These are phyloP conservation scores for Protobothrops flavoviridis DNA, from an alignment of 2,113 vertebrate genomes.

Conservation along the genomic window DNA sequence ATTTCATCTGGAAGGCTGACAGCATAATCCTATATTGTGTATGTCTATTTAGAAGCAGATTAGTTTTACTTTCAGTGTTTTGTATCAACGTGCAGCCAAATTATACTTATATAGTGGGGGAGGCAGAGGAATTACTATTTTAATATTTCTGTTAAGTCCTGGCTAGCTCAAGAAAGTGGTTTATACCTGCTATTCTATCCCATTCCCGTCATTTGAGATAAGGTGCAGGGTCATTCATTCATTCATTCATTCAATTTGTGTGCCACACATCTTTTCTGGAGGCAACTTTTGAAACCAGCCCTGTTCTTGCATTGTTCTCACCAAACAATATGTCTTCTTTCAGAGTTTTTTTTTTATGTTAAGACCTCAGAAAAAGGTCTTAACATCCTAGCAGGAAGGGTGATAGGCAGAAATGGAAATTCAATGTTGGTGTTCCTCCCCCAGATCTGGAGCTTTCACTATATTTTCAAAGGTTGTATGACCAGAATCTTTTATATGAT, in stretches of 20 bases:
- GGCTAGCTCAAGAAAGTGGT: not conserved
- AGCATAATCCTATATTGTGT: not conserved
- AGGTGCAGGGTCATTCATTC: not conserved
- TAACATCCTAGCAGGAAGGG: not conserved
- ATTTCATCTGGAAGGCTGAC: slow-evolving; percentile 7
- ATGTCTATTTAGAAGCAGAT: not conserved
- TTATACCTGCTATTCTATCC: not conserved
- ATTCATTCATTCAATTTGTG: not conserved
- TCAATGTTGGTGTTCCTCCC: not conserved
- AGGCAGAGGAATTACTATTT: not conserved
- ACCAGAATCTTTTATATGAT: not conserved
- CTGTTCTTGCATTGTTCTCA: not conserved
- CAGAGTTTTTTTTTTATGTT: not conserved
- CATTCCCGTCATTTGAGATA: not conserved
- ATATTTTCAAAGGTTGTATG: not conserved
- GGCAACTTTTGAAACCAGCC: not conserved
- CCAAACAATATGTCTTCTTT: not conserved
- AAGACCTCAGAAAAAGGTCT: not conserved
- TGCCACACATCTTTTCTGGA: not conserved
- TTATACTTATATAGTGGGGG: not conserved
- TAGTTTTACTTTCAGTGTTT: not conserved
- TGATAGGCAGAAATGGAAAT: not conserved
- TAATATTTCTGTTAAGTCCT: not conserved
- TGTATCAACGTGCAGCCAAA: not conserved
- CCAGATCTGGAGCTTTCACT: not conserved